Evolutionary conservation across 1,140 invertebrate species (phyloP).

Genomic region (Dendroctonus valens): DNA sequence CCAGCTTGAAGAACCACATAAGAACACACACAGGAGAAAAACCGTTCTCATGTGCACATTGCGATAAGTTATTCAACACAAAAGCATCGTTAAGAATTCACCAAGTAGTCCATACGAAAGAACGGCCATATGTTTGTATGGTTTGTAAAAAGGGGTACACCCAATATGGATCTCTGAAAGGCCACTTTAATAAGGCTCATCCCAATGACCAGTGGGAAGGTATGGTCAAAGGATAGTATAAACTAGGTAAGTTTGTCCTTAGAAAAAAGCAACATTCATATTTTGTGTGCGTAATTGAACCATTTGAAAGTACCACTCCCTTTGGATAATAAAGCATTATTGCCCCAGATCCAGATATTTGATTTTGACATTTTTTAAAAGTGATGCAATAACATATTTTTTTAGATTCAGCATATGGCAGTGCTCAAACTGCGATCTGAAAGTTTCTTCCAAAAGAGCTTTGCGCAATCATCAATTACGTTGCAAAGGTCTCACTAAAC

Average conservation of each 20-base stretch:
- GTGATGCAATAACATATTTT: neutral
- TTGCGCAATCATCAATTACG: neutral
- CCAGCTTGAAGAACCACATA: conserved; percentile 36
- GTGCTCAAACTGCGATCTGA: no score
- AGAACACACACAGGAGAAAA: conserved; percentile 51
- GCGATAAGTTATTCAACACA: conserved; percentile 40
- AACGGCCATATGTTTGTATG: conserved; percentile 47
- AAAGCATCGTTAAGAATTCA: conserved; percentile 38
- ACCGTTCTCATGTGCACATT: conserved; percentile 47
- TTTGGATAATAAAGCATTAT: neutral
- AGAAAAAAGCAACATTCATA: neutral
- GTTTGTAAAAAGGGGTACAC: conserved; percentile 42
- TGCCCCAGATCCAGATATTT: neutral
- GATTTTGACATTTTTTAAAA: neutral
- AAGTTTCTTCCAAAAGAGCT: neutral
- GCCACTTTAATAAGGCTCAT: conserved; percentile 41
- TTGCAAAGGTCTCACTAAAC: neutral
- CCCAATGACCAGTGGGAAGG: conserved; percentile 24
- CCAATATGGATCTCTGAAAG: conserved; percentile 35
- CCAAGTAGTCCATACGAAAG: conserved; percentile 36
- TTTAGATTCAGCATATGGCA: no score
- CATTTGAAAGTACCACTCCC: neutral
- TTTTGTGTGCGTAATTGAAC: neutral
- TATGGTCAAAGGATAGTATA: neutral
- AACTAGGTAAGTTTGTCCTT: neutral